Conservation (phyloP, 2,888 invertebrate species). For the Tortricodes alternella region DNA sequence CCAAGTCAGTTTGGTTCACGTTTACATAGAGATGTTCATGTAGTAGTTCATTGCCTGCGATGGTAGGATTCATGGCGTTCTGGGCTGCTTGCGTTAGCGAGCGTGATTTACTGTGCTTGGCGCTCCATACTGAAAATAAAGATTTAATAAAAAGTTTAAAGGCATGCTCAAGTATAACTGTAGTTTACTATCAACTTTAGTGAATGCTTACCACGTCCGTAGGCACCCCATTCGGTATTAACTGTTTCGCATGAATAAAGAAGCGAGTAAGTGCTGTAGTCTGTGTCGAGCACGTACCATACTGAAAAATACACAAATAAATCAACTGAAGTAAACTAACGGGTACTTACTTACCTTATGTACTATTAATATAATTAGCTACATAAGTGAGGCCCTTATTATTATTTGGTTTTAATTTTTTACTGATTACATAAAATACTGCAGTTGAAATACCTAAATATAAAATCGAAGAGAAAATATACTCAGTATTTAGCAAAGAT, state of each 20-base stretch:
- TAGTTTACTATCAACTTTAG: neutral
- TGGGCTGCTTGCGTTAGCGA: conserved; percentile 44
- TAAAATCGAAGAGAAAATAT: too few relatives aligned
- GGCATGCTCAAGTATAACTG: neutral
- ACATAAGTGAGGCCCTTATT: too few relatives aligned
- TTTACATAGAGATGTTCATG: conserved; percentile 49
- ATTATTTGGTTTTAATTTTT: too few relatives aligned
- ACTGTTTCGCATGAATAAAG: conserved; percentile 63
- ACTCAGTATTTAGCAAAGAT: too few relatives aligned
- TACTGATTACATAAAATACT: too few relatives aligned
- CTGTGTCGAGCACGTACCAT: conserved; percentile 62
- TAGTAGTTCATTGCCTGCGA: conserved; percentile 48
- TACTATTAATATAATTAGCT: too few relatives aligned
- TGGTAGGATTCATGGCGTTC: conserved; percentile 43
- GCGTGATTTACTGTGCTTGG: conserved; percentile 61
- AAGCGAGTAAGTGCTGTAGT: conserved; percentile 63
- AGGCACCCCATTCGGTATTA: conserved; percentile 40
- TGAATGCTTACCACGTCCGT: conserved; percentile 53
- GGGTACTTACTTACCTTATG: too few relatives aligned
- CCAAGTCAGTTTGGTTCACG: conserved; percentile 51
- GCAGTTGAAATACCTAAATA: too few relatives aligned
- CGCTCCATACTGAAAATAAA: conserved; percentile 77
- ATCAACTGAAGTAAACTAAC: too few relatives aligned
- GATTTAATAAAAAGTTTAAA: too few relatives aligned
- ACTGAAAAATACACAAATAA: conserved; percentile 50